Conservation (phyloP, 1,140 invertebrate genomes). For the Homalodisca vitripennis region DNA sequence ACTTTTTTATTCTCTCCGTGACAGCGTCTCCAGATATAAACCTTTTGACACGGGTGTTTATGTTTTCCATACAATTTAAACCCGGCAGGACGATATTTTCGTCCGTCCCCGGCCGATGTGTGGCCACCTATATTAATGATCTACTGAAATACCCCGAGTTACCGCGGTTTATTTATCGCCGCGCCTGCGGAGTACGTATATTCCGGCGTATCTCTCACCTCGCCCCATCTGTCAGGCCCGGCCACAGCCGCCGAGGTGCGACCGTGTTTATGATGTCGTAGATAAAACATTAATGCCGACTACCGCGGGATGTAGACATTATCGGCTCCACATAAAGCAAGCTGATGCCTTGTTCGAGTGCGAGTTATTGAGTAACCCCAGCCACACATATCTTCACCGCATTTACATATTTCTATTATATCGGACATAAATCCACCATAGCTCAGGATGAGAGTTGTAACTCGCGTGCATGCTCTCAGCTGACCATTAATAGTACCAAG, state of each 20-base stretch:
- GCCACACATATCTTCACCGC: neutral
- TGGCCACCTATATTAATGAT: constrained; percentile 1
- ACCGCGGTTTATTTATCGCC: neutral
- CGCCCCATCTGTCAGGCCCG: no score
- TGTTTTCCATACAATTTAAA: constrained; percentile 11
- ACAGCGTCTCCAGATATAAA: neutral
- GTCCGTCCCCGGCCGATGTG: neutral
- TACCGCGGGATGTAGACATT: neutral
- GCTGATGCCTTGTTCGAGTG: constrained; percentile 2
- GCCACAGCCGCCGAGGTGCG: neutral
- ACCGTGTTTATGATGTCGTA: constrained; percentile 9
- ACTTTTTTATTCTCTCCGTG: constrained; percentile 18
- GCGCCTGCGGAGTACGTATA: neutral
- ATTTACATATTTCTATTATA: constrained; percentile 10
- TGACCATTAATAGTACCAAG: no score
- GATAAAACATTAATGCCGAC: neutral
- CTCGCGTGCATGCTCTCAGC: no score
- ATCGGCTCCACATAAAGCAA: neutral
- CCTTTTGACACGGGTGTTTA: constrained; percentile 1
- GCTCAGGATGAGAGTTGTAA: no score
- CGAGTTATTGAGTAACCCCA: neutral
- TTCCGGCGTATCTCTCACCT: no score
- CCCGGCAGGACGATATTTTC: constrained; percentile 5
- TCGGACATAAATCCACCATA: no score
- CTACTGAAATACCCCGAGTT: constrained; percentile 9